Conservation (phyloP, 1,140 invertebrate genomes). For the Drosophila leontia region DNA sequence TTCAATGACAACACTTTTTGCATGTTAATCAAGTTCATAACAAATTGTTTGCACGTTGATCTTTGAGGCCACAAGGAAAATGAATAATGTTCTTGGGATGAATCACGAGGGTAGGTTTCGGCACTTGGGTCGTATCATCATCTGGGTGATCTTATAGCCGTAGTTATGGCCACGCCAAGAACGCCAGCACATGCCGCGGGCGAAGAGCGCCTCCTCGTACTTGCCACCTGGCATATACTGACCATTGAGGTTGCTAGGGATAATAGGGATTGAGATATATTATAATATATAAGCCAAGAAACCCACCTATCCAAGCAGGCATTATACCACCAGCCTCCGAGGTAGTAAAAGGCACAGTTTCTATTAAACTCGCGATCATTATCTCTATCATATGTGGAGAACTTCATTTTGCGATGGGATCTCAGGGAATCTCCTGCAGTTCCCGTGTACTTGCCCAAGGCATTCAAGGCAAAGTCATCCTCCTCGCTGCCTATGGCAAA, state of each 20-base stretch:
- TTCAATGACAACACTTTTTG: constrained; percentile 48
- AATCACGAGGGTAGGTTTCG: constrained; percentile 35
- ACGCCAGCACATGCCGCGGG: constrained; percentile 71
- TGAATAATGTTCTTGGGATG: constrained; percentile 20
- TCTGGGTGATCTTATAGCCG: constrained; percentile 59
- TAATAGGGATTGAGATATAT: not conserved
- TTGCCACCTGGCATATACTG: constrained; percentile 62
- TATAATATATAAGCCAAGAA: accelerated
- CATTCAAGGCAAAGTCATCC: constrained; percentile 88
- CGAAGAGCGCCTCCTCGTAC: constrained; percentile 64
- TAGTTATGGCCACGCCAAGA: constrained; percentile 74
- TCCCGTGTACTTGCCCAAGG: constrained; percentile 86
- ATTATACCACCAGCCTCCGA: constrained; percentile 89
- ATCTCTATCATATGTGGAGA: constrained; percentile 85
- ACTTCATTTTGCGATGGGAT: constrained; percentile 36
- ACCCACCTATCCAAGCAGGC: constrained; percentile 71
- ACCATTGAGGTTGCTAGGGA: constrained; percentile 58
- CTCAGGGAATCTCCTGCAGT: constrained; percentile 58
- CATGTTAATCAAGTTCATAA: constrained; percentile 30
- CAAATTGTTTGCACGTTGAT: constrained; percentile 38
- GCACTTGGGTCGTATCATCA: constrained; percentile 72
- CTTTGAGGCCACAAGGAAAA: constrained; percentile 6
- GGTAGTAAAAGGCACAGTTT: constrained; percentile 88
- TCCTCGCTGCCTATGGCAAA: constrained; percentile 88
- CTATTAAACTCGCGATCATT: constrained; percentile 88